phyloP scores from a whole-genome alignment of 2,797 vertebrate species.

The Sylvilagus floridanus region DNA sequence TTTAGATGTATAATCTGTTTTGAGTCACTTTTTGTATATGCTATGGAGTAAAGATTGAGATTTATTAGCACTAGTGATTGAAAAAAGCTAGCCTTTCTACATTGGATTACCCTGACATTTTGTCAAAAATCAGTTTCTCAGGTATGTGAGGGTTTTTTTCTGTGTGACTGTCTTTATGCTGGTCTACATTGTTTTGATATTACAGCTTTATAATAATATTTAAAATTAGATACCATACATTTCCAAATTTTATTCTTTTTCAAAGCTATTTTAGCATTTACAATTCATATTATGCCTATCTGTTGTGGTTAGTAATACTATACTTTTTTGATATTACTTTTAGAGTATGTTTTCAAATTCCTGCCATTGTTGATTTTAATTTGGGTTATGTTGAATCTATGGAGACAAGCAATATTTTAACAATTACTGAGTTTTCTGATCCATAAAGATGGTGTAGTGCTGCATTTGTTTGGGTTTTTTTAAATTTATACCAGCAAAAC shows the following conservation, averaged over 20 bases:
- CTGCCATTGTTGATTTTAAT: neutral
- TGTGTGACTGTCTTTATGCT: neutral
- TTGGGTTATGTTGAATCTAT: neutral
- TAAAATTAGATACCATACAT: no score
- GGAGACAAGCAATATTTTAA: neutral
- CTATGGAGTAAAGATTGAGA: neutral
- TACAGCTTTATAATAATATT: no score
- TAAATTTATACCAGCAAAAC: neutral
- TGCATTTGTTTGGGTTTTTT: neutral
- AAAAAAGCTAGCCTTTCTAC: neutral
- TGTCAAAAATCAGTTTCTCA: no score
- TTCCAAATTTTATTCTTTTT: neutral
- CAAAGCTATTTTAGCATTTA: neutral
- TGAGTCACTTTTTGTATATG: neutral
- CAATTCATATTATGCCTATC: no score
- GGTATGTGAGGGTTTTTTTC: neutral
- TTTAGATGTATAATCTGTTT: neutral
- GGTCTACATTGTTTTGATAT: neutral
- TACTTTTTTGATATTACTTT: neutral
- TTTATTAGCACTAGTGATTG: neutral
- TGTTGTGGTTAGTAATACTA: no score
- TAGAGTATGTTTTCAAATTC: neutral
- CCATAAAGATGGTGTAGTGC: neutral
- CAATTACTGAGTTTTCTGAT: neutral
- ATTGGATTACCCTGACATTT: no score